Percentiles rank a stretch among this genome's conserved stretches.
Evolutionary conservation across 2,888 invertebrate species (phyloP).

Genomic region (Nephrotoma appendiculata): DNA sequence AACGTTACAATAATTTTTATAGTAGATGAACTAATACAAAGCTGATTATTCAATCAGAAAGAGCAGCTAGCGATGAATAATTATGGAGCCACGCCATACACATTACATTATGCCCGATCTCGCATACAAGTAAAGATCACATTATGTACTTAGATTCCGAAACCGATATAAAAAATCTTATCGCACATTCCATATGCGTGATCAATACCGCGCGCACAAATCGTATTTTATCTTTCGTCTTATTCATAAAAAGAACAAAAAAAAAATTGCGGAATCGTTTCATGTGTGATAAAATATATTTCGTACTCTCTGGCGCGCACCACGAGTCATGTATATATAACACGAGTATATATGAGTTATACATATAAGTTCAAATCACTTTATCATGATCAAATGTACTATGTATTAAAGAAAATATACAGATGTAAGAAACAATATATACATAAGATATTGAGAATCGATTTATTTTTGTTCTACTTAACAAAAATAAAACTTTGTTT

Average conservation of each 20-base stretch:
- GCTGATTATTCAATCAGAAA: neutral
- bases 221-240: neutral
- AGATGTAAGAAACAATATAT: neutral
- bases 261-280: neutral
- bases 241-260: neutral
- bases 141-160: neutral
- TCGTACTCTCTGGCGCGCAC: neutral
- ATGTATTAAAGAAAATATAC: neutral
- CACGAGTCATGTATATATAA: neutral
- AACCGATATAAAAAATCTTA: neutral
- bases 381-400: neutral
- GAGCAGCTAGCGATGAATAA: neutral
- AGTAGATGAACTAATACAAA: neutral
- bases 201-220: neutral
- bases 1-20: neutral
- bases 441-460: neutral
- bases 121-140: neutral
- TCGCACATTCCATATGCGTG: neutral
- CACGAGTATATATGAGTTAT: neutral
- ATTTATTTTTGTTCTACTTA: neutral
- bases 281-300: neutral
- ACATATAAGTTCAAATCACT: neutral
- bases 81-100: neutral
- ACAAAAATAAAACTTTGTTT: neutral
- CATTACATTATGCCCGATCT: neutral